These are phyloP conservation scores for Ammospiza caudacuta DNA, from an alignment of 2,113 vertebrate species.

Conservation along the genomic window DNA sequence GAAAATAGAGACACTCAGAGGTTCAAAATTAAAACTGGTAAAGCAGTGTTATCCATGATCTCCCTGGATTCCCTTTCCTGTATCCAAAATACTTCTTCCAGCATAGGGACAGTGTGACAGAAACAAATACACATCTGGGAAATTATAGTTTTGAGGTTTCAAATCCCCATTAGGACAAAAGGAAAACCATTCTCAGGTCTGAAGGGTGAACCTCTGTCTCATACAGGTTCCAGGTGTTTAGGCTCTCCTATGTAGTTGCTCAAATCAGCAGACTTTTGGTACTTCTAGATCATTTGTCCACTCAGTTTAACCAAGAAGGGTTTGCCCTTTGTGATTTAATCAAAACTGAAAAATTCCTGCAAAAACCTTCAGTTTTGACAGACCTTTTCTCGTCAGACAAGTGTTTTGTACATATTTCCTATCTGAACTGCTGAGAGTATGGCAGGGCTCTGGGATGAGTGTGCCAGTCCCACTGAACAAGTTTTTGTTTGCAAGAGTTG, in stretches of 20 bases:
- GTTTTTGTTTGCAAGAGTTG: neutral
- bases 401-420: neutral
- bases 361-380: neutral
- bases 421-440: neutral
- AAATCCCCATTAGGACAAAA: neutral
- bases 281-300: neutral
- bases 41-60: neutral
- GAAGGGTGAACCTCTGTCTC: neutral
- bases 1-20: neutral
- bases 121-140: neutral
- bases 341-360: neutral
- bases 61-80: neutral
- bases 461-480: neutral
- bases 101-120: neutral
- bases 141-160: neutral
- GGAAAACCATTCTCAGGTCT: neutral
- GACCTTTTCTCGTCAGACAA: neutral
- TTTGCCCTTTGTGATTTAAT: neutral
- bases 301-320: neutral
- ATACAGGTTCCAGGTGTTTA: neutral
- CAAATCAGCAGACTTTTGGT: neutral
- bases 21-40: neutral
- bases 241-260: neutral
- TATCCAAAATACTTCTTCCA: neutral
- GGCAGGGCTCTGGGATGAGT: neutral